Base-by-base conservation (phyloP, 2,888 invertebrate genomes). In the Cheilosia urbana region DNA sequence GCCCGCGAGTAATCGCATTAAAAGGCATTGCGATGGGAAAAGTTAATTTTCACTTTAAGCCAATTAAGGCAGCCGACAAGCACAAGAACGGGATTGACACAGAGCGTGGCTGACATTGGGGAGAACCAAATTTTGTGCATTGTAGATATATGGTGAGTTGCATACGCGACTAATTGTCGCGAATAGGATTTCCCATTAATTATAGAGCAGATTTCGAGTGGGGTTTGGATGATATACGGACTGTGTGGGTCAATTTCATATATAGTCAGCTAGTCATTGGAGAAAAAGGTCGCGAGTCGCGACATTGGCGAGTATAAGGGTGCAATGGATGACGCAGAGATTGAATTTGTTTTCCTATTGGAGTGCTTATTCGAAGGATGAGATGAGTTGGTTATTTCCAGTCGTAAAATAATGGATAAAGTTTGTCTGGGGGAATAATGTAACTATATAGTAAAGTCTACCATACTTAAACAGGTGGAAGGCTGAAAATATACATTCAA, bases 1-100 rank as follows among this genome's bases (percentile, higher is more conserved):
- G 84, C 84, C 75, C 76, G 76, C 69, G 76, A 85, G 80, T 85
- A 85, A 85, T 85, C 75, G 71, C 71, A 85, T 85, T 85, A 85
- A 80, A 76, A 85, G 75, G 66, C 80, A 80, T 76, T 76, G 84
- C 80, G 76, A 80, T 80, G 80, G 71, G 69, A 80, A 84, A 85
- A 80, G 76, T 85, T 80, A 80, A 85, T 85, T 84, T 85, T 80
- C 66, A 57, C 55, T 80, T 84, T 80, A 85, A 85, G 80, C 80
- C 76, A 80, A 85, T 80, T 80, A 85, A 60, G 76, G 51, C 24
- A 69, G 53, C 19, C 58, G 65, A 0, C 37, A 13, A n/a, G 30
- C 17, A 42, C 4, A 49, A 57, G 76, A 30, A 27, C 40, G 58
- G 21, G 68, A 76, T 68, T 76, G 66, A 27, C 24, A 47, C 24